phyloP scores from a whole-genome alignment of 2,797 vertebrate species.

The Melopsittacus undulatus region DNA sequence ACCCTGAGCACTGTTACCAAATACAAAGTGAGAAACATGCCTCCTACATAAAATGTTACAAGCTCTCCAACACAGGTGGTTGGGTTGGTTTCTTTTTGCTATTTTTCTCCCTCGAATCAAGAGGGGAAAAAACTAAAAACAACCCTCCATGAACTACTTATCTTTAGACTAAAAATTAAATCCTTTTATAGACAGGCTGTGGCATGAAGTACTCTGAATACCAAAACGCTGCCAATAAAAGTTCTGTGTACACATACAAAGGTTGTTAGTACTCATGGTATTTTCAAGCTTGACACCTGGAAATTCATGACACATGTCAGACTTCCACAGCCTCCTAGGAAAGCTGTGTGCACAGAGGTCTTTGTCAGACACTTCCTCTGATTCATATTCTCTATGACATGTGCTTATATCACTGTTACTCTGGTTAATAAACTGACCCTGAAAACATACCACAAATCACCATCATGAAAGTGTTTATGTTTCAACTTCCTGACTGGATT shows the following conservation, averaged over 20 bases:
- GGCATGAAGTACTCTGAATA: not conserved
- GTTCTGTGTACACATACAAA: not conserved
- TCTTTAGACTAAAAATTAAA: constrained; percentile 44
- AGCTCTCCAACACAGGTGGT: not conserved
- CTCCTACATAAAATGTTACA: not conserved
- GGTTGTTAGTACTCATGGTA: not conserved
- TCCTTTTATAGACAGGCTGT: not conserved
- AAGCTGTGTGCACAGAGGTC: constrained; percentile 29
- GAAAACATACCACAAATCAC: constrained; percentile 67
- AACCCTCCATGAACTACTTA: not conserved
- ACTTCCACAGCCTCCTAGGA: constrained; percentile 27
- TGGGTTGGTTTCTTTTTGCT: not conserved
- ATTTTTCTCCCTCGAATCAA: not conserved
- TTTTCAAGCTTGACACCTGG: constrained; percentile 19
- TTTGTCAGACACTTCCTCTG: constrained; percentile 47
- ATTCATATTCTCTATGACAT: constrained; percentile 28
- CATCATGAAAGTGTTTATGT: constrained; percentile 18
- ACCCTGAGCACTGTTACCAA: not conserved
- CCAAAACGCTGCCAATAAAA: not conserved
- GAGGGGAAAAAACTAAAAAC: not conserved
- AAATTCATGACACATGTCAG: not conserved
- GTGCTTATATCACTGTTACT: constrained; percentile 47
- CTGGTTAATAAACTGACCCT: constrained; percentile 64
- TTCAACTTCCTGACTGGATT: constrained; percentile 47
- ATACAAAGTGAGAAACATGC: not conserved